A percentile compares a stretch with the other conserved stretches of the same genome.
Evolutionary conservation across 2,797 vertebrate species (phyloP).

Genomic region (Denticeps clupeoides): DNA sequence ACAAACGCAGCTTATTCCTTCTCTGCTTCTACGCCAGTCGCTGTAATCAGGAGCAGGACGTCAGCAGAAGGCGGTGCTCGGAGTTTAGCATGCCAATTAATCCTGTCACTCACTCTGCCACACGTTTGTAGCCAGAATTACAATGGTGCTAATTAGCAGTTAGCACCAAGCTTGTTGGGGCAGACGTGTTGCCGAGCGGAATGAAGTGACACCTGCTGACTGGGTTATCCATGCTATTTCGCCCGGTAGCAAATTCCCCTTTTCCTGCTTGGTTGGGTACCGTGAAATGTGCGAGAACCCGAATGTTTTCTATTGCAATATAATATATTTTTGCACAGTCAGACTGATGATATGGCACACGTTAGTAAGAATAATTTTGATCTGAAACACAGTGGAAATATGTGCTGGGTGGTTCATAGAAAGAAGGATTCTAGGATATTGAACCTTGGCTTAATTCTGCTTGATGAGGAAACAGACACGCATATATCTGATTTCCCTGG

Average conservation of each 20-base stretch:
- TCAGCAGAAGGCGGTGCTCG: slow-evolving; percentile 31
- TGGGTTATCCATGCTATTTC: neutral
- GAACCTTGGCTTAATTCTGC: too few relatives aligned
- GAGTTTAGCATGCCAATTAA: slow-evolving; percentile 46
- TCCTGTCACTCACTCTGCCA: slow-evolving; percentile 46
- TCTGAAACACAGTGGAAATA: too few relatives aligned
- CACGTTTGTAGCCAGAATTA: slow-evolving; percentile 33
- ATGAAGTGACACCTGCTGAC: slow-evolving; percentile 22
- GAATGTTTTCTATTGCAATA: too few relatives aligned
- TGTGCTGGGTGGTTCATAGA: too few relatives aligned
- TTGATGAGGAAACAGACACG: too few relatives aligned
- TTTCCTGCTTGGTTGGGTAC: too few relatives aligned
- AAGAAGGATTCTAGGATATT: too few relatives aligned
- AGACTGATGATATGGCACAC: too few relatives aligned
- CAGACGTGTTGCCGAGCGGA: slow-evolving; percentile 32
- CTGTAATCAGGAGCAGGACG: slow-evolving; percentile 27
- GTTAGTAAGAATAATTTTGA: too few relatives aligned
- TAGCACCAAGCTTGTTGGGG: slow-evolving; percentile 36
- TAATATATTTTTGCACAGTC: too few relatives aligned
- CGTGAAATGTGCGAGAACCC: too few relatives aligned
- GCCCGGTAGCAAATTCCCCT: too few relatives aligned
- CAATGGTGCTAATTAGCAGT: slow-evolving; percentile 46
- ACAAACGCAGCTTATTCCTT: neutral
- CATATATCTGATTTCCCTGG: neutral
- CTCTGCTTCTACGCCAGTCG: slow-evolving; percentile 17